Evolutionary conservation across 92 coral and sea anemone species (phyloP).

Genomic region (Virgularia gustaviana): DNA sequence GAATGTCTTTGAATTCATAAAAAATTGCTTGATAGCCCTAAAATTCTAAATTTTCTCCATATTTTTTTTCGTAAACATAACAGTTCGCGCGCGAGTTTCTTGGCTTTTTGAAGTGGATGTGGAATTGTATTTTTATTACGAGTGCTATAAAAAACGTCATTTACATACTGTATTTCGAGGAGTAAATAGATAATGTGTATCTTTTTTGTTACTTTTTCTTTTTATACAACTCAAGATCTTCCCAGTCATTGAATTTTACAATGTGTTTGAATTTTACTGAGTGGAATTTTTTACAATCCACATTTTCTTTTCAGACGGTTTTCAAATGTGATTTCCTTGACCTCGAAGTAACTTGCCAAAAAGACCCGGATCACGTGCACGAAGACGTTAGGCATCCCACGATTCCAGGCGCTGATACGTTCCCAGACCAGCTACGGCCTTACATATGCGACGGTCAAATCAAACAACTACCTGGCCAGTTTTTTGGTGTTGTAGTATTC

Average conservation of each 20-base stretch:
- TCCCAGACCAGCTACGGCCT: slow-evolving; percentile 23
- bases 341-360: slow-evolving; percentile 32
- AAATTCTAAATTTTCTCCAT: too few species aligned
- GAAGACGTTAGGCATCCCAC: too few species aligned
- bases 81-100: too few species aligned
- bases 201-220: too few species aligned
- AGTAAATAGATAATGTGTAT: too few species aligned
- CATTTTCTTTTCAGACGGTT: slow-evolving; percentile 61
- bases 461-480: slow-evolving; percentile 52
- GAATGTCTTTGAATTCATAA: not conserved
- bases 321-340: slow-evolving; percentile 79
- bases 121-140: not conserved
- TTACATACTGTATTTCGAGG: too few species aligned
- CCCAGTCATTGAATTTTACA: slow-evolving; percentile 5
- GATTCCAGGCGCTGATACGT: not conserved
- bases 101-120: too few species aligned
- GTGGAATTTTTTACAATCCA: not conserved
- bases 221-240: too few species aligned
- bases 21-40: not conserved
- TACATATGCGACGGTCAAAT: slow-evolving; percentile 23
- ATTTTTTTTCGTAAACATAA: too few species aligned
- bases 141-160: too few species aligned
- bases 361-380: not conserved
- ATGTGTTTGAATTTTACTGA: not conserved
- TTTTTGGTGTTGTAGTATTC: slow-evolving; percentile 67